Conservation (phyloP, 2,113 vertebrate genomes). For the Centropus bengalensis region DNA sequence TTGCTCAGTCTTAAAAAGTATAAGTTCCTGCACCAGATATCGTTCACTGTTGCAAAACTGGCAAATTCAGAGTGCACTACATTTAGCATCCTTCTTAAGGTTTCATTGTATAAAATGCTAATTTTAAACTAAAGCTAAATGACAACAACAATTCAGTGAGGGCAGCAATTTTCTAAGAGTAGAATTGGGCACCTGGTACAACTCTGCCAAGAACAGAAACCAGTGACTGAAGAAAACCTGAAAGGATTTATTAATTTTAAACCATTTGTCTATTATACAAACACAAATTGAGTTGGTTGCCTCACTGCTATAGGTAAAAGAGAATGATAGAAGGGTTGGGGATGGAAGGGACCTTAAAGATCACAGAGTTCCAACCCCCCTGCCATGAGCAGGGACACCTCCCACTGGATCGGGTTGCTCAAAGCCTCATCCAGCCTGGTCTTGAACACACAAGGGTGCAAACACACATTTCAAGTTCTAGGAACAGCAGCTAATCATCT, state of each 20-base stretch:
- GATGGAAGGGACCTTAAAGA: too few species aligned
- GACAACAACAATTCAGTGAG: background rate
- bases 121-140: background rate
- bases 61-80: accelerated
- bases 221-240: accelerated
- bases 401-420: too few species aligned
- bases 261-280: background rate
- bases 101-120: background rate
- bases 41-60: background rate
- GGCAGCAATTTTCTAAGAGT: background rate
- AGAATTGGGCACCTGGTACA: background rate
- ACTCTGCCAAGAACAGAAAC: background rate
- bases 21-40: background rate
- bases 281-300: background rate
- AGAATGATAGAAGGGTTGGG: too few species aligned
- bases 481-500: accelerated
- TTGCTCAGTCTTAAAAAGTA: accelerated
- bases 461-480: accelerated
- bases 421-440: too few species aligned
- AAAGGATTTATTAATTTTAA: background rate
- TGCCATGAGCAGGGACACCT: too few species aligned
- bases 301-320: too few species aligned
- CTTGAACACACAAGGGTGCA: background rate
- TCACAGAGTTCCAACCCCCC: too few species aligned
- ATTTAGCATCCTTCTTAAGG: background rate